These are phyloP conservation scores for Engraulis encrasicolus DNA, from an alignment of 2,113 vertebrate genomes.

Conservation along the genomic window DNA sequence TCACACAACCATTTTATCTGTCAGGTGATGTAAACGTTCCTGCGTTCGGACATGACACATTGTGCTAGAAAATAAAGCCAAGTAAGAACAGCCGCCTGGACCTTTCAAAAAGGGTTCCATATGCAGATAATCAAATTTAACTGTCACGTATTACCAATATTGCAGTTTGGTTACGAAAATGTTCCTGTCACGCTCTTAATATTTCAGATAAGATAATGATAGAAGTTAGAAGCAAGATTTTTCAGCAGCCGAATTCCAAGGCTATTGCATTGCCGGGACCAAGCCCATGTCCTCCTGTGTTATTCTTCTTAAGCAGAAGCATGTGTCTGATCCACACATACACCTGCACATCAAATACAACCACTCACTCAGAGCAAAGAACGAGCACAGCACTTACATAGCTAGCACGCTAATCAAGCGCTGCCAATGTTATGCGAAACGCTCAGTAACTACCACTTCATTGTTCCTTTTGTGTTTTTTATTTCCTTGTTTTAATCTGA, in stretches of 20 bases:
- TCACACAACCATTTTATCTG: background rate
- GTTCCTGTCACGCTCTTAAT: conserved; percentile 53
- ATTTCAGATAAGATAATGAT: conserved; percentile 57
- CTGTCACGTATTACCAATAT: conserved; percentile 57
- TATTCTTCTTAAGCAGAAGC: conserved; percentile 55
- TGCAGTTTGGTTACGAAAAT: conserved; percentile 51
- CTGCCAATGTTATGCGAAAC: conserved; percentile 67
- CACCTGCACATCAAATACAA: conserved; percentile 56
- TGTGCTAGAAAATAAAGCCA: background rate
- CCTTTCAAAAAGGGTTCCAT: conserved; percentile 48
- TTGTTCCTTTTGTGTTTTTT: conserved; percentile 51
- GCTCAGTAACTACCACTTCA: conserved; percentile 57
- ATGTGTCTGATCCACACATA: conserved; percentile 57
- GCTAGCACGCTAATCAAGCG: conserved; percentile 75
- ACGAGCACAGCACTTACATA: conserved; percentile 55
- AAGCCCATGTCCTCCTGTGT: conserved; percentile 38
- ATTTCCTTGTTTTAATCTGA: conserved; percentile 56
- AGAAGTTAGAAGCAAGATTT: conserved; percentile 48
- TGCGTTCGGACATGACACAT: background rate
- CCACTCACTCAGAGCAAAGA: conserved; percentile 46
- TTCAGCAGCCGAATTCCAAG: conserved; percentile 53
- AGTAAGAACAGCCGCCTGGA: background rate
- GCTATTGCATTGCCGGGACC: conserved; percentile 42
- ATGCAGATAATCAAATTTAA: conserved; percentile 60
- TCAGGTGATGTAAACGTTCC: background rate